A percentile compares a stretch with the other conserved stretches of the same genome.
Conservation (phyloP, 2,797 vertebrate species). For the Borostomias antarcticus region DNA sequence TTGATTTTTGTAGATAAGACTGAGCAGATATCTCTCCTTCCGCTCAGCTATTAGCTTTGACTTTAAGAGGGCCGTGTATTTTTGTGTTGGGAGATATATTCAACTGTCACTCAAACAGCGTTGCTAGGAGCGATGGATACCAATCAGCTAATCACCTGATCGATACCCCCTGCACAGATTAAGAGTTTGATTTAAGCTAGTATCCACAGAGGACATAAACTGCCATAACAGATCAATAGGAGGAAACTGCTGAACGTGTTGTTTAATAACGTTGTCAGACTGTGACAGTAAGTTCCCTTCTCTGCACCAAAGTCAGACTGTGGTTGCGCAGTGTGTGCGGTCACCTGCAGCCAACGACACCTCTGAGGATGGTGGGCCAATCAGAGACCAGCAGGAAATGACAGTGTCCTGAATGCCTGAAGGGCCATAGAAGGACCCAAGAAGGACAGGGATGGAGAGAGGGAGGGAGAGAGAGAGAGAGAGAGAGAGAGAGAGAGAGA, state of each 20-base stretch:
- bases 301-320: constrained; percentile 12
- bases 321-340: neutral
- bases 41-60: constrained; percentile 51
- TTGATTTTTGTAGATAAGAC: constrained; percentile 42
- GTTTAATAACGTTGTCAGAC: constrained; percentile 12
- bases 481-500: neutral
- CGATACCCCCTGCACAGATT: constrained; percentile 26
- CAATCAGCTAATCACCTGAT: constrained; percentile 40
- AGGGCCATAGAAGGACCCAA: neutral
- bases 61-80: constrained; percentile 34
- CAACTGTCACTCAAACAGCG: neutral
- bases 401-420: neutral
- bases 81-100: neutral
- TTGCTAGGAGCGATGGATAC: neutral
- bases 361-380: neutral
- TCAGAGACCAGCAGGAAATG: neutral
- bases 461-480: neutral
- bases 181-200: constrained; percentile 18
- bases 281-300: constrained; percentile 7
- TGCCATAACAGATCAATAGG: constrained; percentile 29
- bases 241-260: constrained; percentile 9
- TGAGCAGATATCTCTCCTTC: constrained; percentile 30
- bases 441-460: neutral
- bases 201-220: constrained; percentile 10
- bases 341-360: neutral